phyloP scores from a whole-genome alignment of 2,113 vertebrate species.

The Gymnogyps californianus region DNA sequence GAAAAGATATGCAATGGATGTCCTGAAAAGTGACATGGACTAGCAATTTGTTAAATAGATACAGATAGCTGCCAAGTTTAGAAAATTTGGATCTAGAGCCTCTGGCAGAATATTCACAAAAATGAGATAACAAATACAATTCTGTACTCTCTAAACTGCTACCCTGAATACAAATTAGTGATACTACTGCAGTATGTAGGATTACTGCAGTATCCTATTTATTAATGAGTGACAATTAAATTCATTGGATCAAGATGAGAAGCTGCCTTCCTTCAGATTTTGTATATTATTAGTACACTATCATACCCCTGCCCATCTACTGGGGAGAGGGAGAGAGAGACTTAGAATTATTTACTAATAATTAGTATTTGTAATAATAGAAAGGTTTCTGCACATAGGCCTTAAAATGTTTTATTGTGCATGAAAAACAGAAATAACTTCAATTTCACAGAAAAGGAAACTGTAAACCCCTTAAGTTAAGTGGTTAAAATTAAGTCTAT shows the following conservation, averaged over 20 bases:
- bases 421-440: neutral
- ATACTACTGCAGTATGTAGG: neutral
- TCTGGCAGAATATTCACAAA: conserved; percentile 2
- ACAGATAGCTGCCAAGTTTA: neutral
- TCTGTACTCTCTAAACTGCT: neutral
- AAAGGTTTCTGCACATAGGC: neutral
- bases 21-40: neutral
- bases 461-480: neutral
- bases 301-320: neutral
- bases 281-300: neutral
- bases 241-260: neutral
- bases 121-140: neutral
- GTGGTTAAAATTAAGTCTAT: neutral
- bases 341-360: neutral
- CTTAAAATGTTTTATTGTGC: neutral
- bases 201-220: neutral
- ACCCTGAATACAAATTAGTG: neutral
- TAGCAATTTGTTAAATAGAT: conserved; percentile 16
- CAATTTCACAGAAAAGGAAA: neutral
- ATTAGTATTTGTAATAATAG: neutral
- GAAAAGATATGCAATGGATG: neutral
- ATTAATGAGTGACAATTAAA: neutral
- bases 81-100: neutral
- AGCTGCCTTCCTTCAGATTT: neutral
- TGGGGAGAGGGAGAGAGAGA: neutral